phyloP scores from a whole-genome alignment of 2,797 vertebrate species.

The Pantherophis vulpinus region DNA sequence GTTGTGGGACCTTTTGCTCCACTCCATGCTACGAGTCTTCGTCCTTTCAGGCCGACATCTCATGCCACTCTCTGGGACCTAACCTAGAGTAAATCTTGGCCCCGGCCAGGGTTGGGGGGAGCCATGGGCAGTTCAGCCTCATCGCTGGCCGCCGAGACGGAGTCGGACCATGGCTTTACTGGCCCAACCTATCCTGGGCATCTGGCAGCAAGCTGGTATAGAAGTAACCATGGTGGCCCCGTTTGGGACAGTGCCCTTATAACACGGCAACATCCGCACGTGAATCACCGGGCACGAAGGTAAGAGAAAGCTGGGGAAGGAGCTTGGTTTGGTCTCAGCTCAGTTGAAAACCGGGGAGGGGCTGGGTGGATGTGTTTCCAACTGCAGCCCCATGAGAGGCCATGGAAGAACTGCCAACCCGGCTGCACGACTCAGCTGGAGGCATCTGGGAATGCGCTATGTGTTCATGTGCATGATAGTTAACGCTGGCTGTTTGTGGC shows the following conservation, averaged over 20 bases:
- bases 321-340: slow-evolving; percentile 47
- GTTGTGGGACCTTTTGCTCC: slow-evolving; percentile 54
- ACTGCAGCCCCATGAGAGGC: accelerated
- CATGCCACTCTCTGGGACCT: slow-evolving; percentile 62
- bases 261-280: slow-evolving; percentile 83
- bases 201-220: slow-evolving; percentile 87
- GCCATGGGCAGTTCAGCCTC: slow-evolving; percentile 97
- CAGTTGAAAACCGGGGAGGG: neutral
- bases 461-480: neutral
- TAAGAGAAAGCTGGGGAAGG: slow-evolving; percentile 78
- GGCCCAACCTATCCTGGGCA: slow-evolving; percentile 81
- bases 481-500: slow-evolving; percentile 32
- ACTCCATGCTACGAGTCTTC: slow-evolving; percentile 61
- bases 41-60: slow-evolving; percentile 51
- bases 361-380: neutral
- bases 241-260: slow-evolving; percentile 90
- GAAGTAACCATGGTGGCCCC: slow-evolving; percentile 86
- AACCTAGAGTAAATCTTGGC: slow-evolving; percentile 66
- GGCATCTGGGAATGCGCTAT: neutral
- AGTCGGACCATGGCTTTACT: slow-evolving; percentile 92
- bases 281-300: slow-evolving; percentile 87
- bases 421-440: neutral
- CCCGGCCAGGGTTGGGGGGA: slow-evolving; percentile 64
- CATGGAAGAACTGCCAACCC: neutral
- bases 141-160: slow-evolving; percentile 90